Conservation (phyloP, 1,140 invertebrate genomes). For the Holcopasites calliopsidis region DNA sequence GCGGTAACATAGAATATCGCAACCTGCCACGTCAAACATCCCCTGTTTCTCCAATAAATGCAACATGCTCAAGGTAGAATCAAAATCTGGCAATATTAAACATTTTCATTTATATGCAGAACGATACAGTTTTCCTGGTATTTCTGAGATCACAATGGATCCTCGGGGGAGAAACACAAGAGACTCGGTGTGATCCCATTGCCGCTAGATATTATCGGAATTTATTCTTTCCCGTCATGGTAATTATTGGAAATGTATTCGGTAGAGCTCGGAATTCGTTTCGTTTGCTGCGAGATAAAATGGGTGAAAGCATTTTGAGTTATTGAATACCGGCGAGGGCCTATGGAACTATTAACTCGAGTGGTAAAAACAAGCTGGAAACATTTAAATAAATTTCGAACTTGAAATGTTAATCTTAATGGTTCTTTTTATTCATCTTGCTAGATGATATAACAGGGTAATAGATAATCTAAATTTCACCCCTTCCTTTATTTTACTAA, state of each 20-base stretch:
- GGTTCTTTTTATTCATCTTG: no score
- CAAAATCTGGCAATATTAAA: no score
- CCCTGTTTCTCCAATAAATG: not conserved
- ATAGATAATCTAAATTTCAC: no score
- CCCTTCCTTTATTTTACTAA: no score
- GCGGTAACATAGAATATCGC: not conserved
- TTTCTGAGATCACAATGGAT: not conserved
- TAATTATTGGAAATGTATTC: conserved; percentile 33
- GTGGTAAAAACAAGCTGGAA: no score
- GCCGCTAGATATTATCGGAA: conserved; percentile 20
- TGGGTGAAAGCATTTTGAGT: not conserved
- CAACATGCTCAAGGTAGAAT: not conserved
- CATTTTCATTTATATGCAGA: no score
- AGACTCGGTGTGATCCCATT: conserved; percentile 15
- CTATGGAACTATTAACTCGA: not conserved
- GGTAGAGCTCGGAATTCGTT: not conserved
- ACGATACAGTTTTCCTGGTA: not conserved
- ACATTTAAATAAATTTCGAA: not conserved
- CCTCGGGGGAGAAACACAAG: not conserved
- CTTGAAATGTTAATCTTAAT: not conserved
- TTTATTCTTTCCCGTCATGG: conserved; percentile 21
- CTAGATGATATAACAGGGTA: no score
- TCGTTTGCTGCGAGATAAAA: not conserved
- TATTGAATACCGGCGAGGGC: not conserved
- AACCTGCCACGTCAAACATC: not conserved